Evolutionary conservation across 2,888 invertebrate species (phyloP), one percentile per base, ranked within the genome.

Genomic region (Drosophila longiperda): DNA sequence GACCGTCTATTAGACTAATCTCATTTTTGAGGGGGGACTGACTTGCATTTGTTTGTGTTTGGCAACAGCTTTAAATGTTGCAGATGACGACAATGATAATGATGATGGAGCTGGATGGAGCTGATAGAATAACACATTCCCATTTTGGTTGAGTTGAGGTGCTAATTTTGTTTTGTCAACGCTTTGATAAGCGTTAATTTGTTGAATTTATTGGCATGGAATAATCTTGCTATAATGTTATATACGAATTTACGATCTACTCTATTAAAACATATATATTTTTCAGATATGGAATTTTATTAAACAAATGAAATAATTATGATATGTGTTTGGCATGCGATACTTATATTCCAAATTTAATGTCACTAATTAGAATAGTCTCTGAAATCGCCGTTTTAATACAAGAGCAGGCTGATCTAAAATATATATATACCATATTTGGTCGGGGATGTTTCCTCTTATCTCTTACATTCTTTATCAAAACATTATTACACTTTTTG

Each of bases 121-220:
- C 64, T 57, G 61, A 67, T 66, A 54, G 66, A 66, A 23, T 34
- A 60, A 55, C 55, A 40, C 26, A 63, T 59, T 59, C 12, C 9
- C 11, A 32, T 36, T 52, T 36, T 11, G 29, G 17, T 9, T 48
- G 64, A 52, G 20, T 59, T 23, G 20, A 73, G 55, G 50, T 71
- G 70, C 70, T 66, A 72, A 74, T 73, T 82, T 59, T 48, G 53
- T 52, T 53, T 58, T 73, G 60, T 62, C 62, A 75, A 66, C 62
- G 64, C 69, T 73, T 78, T 76, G 80, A 89, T 89, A 89, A 85
- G 78, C 82, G 75, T 50, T 81, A 83, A 89, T 87, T 87, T 85
- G 90, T 89, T 68, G 73, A 36, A 42, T 42, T 50, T 34, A 60
- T 59, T 23, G 29, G 32, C 40, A 17, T 7, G 2, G 1, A 45